Percentiles rank a stretch among this genome's conserved stretches.
These are phyloP conservation scores for Rhipidura dahli DNA, from an alignment of 2,113 vertebrate species.

Conservation along the genomic window DNA sequence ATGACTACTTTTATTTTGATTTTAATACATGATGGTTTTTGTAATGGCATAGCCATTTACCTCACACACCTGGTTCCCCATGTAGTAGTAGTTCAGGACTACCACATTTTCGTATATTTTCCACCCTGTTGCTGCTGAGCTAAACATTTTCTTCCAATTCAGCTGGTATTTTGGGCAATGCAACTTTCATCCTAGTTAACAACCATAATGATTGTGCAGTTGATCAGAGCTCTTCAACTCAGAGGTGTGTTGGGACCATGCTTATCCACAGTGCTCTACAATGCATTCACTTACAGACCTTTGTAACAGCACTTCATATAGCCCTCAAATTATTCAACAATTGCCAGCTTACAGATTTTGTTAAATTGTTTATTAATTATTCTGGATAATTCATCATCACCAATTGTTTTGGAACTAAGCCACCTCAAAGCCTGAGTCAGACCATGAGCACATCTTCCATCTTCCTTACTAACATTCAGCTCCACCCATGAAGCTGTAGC, in stretches of 20 bases:
- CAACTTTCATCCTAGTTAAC: background rate
- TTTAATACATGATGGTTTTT: background rate
- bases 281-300: background rate
- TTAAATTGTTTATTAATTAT: background rate
- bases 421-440: background rate
- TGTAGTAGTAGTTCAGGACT: background rate
- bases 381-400: background rate
- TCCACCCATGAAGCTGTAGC: background rate
- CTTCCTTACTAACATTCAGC: background rate
- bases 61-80: background rate
- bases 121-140: background rate
- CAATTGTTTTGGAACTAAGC: background rate
- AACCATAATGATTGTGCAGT: background rate
- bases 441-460: background rate
- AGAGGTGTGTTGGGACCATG: accelerated
- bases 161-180: background rate
- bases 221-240: background rate
- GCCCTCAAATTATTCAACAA: background rate
- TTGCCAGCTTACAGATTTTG: background rate
- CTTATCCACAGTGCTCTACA: background rate
- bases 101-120: background rate
- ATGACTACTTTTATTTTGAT: background rate
- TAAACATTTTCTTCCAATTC: background rate
- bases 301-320: background rate
- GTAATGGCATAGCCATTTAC: background rate